Conservation (phyloP, 2,113 vertebrate species). For the Helogale parvula region DNA sequence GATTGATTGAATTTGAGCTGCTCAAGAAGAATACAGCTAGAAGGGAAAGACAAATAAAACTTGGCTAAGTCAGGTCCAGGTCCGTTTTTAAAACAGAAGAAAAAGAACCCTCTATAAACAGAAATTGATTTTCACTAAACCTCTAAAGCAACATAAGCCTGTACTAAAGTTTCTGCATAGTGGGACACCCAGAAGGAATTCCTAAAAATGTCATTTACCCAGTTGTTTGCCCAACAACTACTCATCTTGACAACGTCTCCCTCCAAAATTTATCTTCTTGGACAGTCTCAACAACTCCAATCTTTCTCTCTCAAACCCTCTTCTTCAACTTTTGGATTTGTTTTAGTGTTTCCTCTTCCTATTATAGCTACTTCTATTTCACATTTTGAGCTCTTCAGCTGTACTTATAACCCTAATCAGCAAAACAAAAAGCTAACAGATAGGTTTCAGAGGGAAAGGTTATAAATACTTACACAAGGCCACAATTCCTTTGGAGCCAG, state of each 20-base stretch:
- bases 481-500: background rate
- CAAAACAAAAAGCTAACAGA: background rate
- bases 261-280: background rate
- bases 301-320: background rate
- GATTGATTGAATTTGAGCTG: background rate
- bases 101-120: background rate
- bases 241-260: background rate
- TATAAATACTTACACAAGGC: background rate
- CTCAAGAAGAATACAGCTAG: background rate
- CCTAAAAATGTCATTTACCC: background rate
- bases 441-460: background rate
- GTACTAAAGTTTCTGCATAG: background rate
- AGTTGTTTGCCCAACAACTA: background rate
- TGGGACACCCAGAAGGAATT: background rate
- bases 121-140: background rate
- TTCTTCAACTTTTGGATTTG: background rate
- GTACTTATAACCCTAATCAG: background rate
- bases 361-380: background rate
- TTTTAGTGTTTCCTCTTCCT: background rate
- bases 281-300: background rate
- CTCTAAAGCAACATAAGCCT: background rate
- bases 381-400: background rate
- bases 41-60: background rate
- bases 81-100: background rate
- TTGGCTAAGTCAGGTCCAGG: background rate